Base-by-base conservation (phyloP, 1,140 invertebrate genomes). In the Trichoplusia ni region DNA sequence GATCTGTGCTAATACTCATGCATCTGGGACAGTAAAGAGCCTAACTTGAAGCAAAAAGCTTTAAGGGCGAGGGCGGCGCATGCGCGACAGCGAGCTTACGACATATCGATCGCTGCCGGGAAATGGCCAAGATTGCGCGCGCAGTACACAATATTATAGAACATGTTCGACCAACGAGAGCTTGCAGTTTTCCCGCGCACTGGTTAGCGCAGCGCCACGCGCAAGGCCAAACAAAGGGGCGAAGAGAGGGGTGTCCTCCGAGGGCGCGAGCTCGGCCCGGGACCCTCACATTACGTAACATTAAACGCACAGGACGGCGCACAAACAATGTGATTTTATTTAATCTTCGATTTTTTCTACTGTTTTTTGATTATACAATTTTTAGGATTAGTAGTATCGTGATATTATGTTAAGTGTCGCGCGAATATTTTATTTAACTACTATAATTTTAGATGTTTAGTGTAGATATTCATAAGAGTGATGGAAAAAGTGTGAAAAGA, bases 291-390 rank as follows among this genome's bases (percentile, higher is more conserved):
- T 88, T 88, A 90, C 81, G 78, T 87, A 89, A 90, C 86, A 65
- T 75, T 61, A 86, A 75, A 88, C 87, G 87, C 87, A 90, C 87
- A 90, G 85, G 72, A 86, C 83, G 79, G 85, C 87, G 87, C 87
- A 90, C 87, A 90, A 90, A 90, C 77, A 82, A 90, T 90, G 87
- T 90, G 87, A 90, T 90, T 89, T 85, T 82, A 87, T 86, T 88
- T 82, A 79, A 49, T 77, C 74, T 80, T 75, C 62, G 60, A 75
- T 79, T 87, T n/a, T 87, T 89, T 86, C 77, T 88, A 88, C 81
- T 62, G 69, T 86, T 88, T 87, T 88, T 82, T 81, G 67, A 86
- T 77, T 89, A 84, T 90, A 88, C 85, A 89, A 78, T 79, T 81
- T 86, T 81, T 88, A 86, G 84, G 75, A 79, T 84, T 84, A 44